These are phyloP conservation scores for Aporophyla nigra DNA, from an alignment of 2,888 invertebrate species.

Conservation along the genomic window DNA sequence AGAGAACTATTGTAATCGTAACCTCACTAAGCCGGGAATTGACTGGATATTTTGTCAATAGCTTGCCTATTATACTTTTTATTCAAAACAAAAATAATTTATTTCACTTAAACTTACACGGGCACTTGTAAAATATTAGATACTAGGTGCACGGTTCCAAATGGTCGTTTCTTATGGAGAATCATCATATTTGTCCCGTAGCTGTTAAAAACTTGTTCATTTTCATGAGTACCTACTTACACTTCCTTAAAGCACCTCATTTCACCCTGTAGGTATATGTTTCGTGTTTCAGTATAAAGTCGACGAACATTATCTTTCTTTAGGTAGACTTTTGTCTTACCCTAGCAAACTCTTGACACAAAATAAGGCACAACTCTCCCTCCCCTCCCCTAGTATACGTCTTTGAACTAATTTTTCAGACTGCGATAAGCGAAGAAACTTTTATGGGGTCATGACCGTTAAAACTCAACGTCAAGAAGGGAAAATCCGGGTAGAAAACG, in stretches of 20 bases:
- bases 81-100: too few relatives aligned
- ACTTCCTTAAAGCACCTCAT: not conserved
- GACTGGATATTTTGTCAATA: too few relatives aligned
- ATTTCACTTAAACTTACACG: too few relatives aligned
- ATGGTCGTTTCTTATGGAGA: too few relatives aligned
- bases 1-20: too few relatives aligned
- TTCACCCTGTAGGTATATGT: not conserved
- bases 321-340: not conserved
- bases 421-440: slow-evolving; percentile 58
- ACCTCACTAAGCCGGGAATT: too few relatives aligned
- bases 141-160: too few relatives aligned
- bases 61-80: too few relatives aligned
- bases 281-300: slow-evolving; percentile 1
- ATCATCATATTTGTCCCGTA: not conserved
- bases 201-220: not conserved
- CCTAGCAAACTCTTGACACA: slow-evolving; percentile 18
- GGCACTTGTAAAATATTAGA: too few relatives aligned
- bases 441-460: slow-evolving; percentile 59
- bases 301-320: slow-evolving; percentile 14
- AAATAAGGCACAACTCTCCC: slow-evolving; percentile 23
- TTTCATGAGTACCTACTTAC: not conserved
- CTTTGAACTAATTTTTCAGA: slow-evolving; percentile 74
- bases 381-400: slow-evolving; percentile 40
- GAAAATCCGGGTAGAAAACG: slow-evolving; percentile 51
- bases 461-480: slow-evolving; percentile 66